These are phyloP conservation scores for Trissolcus japonicus DNA, from an alignment of 2,888 invertebrate species.

Conservation along the genomic window DNA sequence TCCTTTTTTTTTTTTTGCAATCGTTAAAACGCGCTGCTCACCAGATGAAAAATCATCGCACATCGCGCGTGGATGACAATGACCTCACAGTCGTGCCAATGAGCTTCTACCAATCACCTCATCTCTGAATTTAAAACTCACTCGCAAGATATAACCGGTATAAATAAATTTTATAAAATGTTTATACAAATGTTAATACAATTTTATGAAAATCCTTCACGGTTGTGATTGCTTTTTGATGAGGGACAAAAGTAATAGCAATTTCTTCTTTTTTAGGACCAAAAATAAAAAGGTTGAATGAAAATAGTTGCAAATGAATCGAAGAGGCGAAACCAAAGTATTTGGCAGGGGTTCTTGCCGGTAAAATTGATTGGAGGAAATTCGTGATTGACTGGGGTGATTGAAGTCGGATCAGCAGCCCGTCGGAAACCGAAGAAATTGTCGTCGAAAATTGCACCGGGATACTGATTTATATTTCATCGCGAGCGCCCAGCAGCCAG, in stretches of 20 bases:
- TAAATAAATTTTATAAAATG: background rate
- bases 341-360: background rate
- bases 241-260: background rate
- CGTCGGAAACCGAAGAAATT: conserved; percentile 2
- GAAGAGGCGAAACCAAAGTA: background rate
- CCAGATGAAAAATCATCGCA: background rate
- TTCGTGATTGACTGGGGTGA: background rate
- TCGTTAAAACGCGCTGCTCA: background rate
- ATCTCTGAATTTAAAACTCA: background rate
- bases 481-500: background rate
- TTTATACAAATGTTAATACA: no score
- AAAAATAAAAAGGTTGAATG: background rate
- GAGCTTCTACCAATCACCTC: no score
- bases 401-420: background rate
- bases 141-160: background rate
- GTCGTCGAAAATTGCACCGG: conserved; percentile 3
- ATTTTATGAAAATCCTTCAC: no score
- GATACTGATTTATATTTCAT: conserved; percentile 17
- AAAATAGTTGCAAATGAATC: background rate
- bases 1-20: background rate
- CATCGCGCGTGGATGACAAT: background rate
- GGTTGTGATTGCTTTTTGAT: no score
- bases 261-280: background rate
- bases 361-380: conserved; percentile 3
- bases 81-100: no score